phyloP scores from a whole-genome alignment of 2,113 vertebrate genomes.

The Caranx ignobilis region DNA sequence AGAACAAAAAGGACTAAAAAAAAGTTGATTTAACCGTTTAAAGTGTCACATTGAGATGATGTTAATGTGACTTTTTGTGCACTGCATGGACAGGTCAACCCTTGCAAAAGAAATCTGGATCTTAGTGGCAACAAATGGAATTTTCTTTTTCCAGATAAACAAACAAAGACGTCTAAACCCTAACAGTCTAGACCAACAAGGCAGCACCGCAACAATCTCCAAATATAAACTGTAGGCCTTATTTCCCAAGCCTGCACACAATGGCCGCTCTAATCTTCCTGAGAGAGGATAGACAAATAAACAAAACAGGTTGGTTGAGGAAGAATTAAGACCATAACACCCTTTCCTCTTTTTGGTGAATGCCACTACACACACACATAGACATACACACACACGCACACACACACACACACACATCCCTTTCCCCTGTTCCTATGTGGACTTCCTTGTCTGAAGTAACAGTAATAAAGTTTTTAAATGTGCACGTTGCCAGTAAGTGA shows the following conservation, averaged over 20 bases:
- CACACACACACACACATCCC: slow-evolving; percentile 58
- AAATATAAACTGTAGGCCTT: slow-evolving; percentile 63
- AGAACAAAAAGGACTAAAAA: background rate
- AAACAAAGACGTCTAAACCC: slow-evolving; percentile 63
- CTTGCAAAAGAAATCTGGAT: background rate
- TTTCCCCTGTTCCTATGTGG: slow-evolving; percentile 64
- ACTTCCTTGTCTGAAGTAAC: slow-evolving; percentile 73
- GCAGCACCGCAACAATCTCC: slow-evolving; percentile 52
- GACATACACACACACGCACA: slow-evolving; percentile 44
- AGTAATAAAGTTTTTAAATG: slow-evolving; percentile 70
- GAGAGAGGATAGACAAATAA: slow-evolving; percentile 58
- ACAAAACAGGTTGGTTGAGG: slow-evolving; percentile 62
- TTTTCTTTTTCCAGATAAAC: slow-evolving; percentile 52
- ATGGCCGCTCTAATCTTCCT: slow-evolving; percentile 62
- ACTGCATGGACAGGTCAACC: background rate
- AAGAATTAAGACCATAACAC: slow-evolving; percentile 70
- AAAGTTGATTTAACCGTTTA: background rate
- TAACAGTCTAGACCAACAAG: slow-evolving; percentile 56
- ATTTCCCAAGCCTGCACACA: slow-evolving; percentile 65
- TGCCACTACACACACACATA: background rate
- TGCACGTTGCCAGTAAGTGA: slow-evolving; percentile 50
- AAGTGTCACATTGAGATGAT: background rate
- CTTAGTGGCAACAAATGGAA: slow-evolving; percentile 30
- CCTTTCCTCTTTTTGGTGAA: slow-evolving; percentile 59
- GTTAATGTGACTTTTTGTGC: background rate